Evolutionary conservation across 2,113 vertebrate species (phyloP).

Genomic region (Salvelinus fontinalis): DNA sequence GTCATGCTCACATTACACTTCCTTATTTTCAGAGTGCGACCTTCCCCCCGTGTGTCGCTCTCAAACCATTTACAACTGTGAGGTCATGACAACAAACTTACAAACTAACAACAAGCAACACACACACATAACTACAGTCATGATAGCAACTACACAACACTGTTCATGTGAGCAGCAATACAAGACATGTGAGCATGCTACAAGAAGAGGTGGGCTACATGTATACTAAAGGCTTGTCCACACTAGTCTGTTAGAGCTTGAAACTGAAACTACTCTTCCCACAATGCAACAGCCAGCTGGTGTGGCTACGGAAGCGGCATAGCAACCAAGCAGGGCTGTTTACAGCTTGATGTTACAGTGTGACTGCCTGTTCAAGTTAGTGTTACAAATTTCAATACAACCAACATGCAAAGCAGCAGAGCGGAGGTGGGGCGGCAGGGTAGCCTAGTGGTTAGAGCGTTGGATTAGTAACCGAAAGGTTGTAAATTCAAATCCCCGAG

Average conservation of each 20-base stretch:
- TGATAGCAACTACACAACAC: background rate
- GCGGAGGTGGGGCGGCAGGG: too few relatives aligned
- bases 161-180: background rate
- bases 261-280: constrained; percentile 10
- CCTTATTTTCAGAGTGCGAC: constrained; percentile 60
- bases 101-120: background rate
- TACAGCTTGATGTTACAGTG: background rate
- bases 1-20: constrained; percentile 68
- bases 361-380: background rate
- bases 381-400: background rate
- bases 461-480: too few relatives aligned
- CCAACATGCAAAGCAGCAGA: too few relatives aligned
- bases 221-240: background rate
- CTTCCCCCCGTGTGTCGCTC: constrained; percentile 28
- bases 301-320: background rate
- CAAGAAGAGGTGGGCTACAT: background rate
- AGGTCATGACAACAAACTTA: background rate
- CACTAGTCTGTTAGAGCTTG: background rate
- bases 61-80: constrained; percentile 22
- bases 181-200: background rate
- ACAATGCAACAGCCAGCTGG: constrained; percentile 20
- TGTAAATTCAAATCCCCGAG: too few relatives aligned
- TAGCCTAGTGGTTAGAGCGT: too few relatives aligned
- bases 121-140: background rate
- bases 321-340: background rate